phyloP scores from a whole-genome alignment of 2,113 vertebrate genomes.

The Tenrec ecaudatus region DNA sequence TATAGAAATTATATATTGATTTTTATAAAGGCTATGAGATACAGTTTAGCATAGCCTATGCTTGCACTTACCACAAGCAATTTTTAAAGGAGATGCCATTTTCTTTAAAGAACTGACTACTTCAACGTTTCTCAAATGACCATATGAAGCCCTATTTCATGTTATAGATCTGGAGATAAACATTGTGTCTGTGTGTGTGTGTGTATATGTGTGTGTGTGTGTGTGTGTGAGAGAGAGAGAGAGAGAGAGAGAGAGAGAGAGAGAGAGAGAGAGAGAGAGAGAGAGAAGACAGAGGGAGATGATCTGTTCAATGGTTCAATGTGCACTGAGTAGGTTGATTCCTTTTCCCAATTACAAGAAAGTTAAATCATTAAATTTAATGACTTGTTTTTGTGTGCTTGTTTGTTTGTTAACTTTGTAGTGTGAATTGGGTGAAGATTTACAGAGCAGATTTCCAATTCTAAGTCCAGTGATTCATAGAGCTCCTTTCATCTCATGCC shows the following conservation, averaged over 20 bases:
- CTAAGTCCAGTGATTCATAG: too few species aligned
- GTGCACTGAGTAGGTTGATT: neutral
- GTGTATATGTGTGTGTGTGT: too few species aligned
- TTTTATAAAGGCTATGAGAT: neutral
- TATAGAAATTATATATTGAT: slow-evolving; percentile 40
- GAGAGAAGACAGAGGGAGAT: too few species aligned
- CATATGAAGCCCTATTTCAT: neutral
- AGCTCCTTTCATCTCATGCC: too few species aligned
- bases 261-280: too few species aligned
- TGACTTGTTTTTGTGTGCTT: too few species aligned
- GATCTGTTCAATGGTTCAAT: neutral
- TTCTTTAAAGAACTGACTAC: neutral
- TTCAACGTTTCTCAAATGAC: neutral
- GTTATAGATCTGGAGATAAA: neutral
- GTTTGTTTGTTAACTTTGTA: too few species aligned
- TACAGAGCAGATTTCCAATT: too few species aligned
- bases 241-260: too few species aligned
- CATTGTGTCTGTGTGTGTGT: neutral
- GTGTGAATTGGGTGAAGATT: too few species aligned
- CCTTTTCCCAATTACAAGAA: neutral
- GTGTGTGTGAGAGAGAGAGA: too few species aligned
- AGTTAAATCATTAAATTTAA: too few species aligned
- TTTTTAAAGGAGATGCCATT: slow-evolving; percentile 55
- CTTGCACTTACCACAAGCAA: neutral
- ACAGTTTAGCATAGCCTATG: neutral